Percentiles rank a stretch among this genome's conserved stretches.
phyloP scores from a whole-genome alignment of 2,888 invertebrate genomes.

The Conomelus anceps region DNA sequence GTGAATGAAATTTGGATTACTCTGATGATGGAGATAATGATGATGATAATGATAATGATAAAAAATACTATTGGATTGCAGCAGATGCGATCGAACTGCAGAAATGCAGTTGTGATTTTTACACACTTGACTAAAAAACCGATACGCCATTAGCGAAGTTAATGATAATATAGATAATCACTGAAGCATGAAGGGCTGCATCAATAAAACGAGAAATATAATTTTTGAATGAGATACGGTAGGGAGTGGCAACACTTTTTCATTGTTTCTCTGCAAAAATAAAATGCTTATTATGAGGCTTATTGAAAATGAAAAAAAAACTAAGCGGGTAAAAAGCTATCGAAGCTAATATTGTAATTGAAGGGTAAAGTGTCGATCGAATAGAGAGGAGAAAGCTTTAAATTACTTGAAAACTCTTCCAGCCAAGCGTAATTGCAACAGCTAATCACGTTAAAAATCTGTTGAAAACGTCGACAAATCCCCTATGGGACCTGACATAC shows the following conservation, averaged over 20 bases:
- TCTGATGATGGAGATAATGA: too few species aligned
- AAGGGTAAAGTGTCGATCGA: neutral
- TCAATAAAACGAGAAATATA: neutral
- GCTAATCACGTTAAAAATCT: neutral
- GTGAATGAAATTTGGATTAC: too few species aligned
- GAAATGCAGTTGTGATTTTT: neutral
- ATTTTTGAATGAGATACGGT: neutral
- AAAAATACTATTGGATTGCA: too few species aligned
- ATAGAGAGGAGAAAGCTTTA: neutral
- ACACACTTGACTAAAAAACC: neutral
- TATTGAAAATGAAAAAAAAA: neutral
- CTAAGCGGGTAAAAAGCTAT: neutral
- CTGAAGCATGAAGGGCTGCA: neutral
- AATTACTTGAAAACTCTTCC: neutral
- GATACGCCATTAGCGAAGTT: neutral
- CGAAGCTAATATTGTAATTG: neutral
- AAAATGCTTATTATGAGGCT: neutral
- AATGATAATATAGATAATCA: neutral
- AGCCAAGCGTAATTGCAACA: neutral
- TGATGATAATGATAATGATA: neutral
- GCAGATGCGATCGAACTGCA: too few species aligned
- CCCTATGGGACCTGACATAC: neutral
- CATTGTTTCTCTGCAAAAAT: neutral
- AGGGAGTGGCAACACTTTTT: neutral
- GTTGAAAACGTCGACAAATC: neutral